Percentiles rank a stretch among this genome's conserved stretches.
phyloP scores from a whole-genome alignment of 2,797 vertebrate genomes.

The Lithobates sylvaticus region DNA sequence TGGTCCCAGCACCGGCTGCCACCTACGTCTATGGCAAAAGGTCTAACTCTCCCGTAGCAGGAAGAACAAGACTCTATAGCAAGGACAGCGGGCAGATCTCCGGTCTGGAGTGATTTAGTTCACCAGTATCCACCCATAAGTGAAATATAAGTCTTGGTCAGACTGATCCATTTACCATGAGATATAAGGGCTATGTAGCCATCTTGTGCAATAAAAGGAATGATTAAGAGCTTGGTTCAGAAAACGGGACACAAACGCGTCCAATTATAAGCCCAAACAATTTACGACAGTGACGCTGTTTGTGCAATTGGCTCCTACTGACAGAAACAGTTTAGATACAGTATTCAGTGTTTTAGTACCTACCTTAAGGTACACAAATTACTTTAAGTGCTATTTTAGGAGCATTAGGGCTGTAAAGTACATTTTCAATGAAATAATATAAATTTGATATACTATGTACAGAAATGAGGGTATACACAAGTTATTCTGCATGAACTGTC shows the following conservation, averaged over 20 bases:
- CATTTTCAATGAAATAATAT: not conserved
- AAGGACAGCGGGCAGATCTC: no score
- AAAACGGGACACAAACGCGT: not conserved
- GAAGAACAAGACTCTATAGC: not conserved
- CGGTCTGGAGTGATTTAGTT: not conserved
- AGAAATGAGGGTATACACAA: not conserved
- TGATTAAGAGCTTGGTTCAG: conserved; percentile 17
- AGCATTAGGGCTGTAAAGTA: conserved; percentile 11
- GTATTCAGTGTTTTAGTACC: conserved; percentile 5
- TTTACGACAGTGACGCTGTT: not conserved
- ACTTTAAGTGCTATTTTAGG: conserved; percentile 30
- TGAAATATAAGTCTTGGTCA: not conserved
- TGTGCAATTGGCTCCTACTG: not conserved
- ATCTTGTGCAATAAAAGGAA: conserved; percentile 20
- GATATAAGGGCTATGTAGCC: not conserved
- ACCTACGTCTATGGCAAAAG: no score
- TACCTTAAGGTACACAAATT: conserved; percentile 10
- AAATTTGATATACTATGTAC: conserved; percentile 14
- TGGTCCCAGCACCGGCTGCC: no score
- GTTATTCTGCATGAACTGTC: not conserved
- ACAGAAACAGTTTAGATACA: not conserved
- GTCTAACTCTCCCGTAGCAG: no score
- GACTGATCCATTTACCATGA: not conserved
- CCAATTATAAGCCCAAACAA: conserved; percentile 13
- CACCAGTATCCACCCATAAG: not conserved